A percentile compares a stretch with the other conserved stretches of the same genome.
Conservation (phyloP, 1,140 invertebrate genomes). For the Gerris buenoi region DNA sequence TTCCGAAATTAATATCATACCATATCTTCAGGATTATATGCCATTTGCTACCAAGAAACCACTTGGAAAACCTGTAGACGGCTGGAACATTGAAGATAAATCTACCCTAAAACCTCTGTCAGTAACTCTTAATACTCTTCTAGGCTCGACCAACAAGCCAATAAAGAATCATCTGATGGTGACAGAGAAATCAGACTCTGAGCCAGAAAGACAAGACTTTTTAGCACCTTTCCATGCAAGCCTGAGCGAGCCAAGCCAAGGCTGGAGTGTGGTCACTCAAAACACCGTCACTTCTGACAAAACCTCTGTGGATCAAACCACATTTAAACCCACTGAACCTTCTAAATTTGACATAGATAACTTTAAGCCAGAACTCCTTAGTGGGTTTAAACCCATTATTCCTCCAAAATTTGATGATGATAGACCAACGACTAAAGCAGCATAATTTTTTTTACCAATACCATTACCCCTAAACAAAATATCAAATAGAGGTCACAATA, state of each 20-base stretch:
- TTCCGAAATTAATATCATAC: slow-evolving; percentile 28
- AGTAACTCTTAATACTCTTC: slow-evolving; percentile 18
- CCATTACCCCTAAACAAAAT: too few species aligned
- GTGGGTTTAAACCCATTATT: slow-evolving; percentile 48
- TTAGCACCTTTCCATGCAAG: slow-evolving; percentile 55
- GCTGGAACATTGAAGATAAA: slow-evolving; percentile 8
- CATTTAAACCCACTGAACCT: slow-evolving; percentile 13
- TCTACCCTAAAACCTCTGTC: slow-evolving; percentile 17
- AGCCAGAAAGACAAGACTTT: slow-evolving; percentile 34
- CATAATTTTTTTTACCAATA: too few species aligned
- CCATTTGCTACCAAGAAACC: slow-evolving; percentile 32
- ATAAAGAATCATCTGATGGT: slow-evolving; percentile 12
- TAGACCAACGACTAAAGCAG: background rate
- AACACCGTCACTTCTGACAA: slow-evolving; percentile 27
- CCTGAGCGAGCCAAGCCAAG: slow-evolving; percentile 39
- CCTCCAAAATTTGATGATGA: slow-evolving; percentile 13
- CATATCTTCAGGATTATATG: slow-evolving; percentile 36
- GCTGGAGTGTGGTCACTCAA: slow-evolving; percentile 44
- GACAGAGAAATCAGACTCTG: background rate
- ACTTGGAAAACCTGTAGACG: slow-evolving; percentile 7
- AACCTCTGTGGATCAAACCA: slow-evolving; percentile 15
- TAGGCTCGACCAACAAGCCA: slow-evolving; percentile 2
- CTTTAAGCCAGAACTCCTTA: slow-evolving; percentile 50
- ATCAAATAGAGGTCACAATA: too few species aligned
- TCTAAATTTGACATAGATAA: slow-evolving; percentile 42